phyloP scores from a whole-genome alignment of 1,140 invertebrate genomes.

The Dendrolimus punctatus region DNA sequence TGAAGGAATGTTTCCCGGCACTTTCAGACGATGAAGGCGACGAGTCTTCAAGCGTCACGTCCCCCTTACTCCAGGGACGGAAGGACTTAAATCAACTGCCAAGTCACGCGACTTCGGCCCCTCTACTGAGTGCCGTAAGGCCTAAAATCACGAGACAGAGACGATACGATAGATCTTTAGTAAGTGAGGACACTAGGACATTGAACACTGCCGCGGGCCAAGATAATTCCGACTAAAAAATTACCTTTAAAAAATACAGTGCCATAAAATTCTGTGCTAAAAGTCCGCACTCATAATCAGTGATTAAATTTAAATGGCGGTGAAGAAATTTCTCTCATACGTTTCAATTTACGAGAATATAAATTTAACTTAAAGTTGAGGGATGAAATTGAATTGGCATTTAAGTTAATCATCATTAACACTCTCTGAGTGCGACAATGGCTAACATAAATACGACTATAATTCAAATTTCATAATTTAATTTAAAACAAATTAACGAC shows the following conservation, averaged over 20 bases:
- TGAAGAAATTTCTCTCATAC: too few relatives aligned
- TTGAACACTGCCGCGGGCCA: conserved; percentile 44
- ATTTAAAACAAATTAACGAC: too few relatives aligned
- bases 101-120: conserved; percentile 49
- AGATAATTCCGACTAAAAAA: conserved; percentile 54
- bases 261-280: conserved; percentile 2
- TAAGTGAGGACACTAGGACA: conserved; percentile 57
- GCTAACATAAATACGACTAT: too few relatives aligned
- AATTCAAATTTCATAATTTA: too few relatives aligned
- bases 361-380: too few relatives aligned
- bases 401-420: too few relatives aligned
- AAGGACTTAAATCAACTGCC: conserved; percentile 68
- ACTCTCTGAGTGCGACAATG: too few relatives aligned
- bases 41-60: conserved; percentile 72
- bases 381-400: too few relatives aligned
- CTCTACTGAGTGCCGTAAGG: conserved; percentile 38
- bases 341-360: too few relatives aligned
- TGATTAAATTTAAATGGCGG: too few relatives aligned
- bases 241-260: conserved; percentile 6
- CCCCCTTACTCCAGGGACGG: conserved; percentile 69
- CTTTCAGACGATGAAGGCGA: conserved; percentile 74
- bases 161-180: conserved; percentile 51
- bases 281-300: neutral
- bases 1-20: conserved; percentile 70
- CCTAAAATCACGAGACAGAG: conserved; percentile 58